A percentile compares a stretch with the other conserved stretches of the same genome.
These are phyloP conservation scores for Pteropus alecto DNA, from an alignment of 2,113 vertebrate genomes.

Conservation along the genomic window DNA sequence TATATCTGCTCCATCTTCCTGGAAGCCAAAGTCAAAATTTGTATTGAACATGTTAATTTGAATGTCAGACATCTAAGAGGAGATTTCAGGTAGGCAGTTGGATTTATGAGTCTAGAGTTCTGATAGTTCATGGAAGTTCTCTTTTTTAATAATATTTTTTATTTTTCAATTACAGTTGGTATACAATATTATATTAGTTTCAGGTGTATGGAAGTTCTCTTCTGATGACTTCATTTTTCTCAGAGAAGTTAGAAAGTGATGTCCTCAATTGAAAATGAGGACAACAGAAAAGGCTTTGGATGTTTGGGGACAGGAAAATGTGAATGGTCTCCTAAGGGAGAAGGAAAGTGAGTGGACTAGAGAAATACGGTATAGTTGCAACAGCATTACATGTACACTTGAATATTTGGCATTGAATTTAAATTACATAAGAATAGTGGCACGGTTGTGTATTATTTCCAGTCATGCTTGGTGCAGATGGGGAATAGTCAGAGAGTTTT, in stretches of 20 bases:
- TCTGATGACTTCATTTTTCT: not conserved
- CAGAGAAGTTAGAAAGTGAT: not conserved
- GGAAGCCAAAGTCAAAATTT: not conserved
- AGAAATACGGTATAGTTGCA: not conserved
- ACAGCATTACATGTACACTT: not conserved
- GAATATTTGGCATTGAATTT: constrained; percentile 11
- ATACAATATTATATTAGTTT: too few species aligned
- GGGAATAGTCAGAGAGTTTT: not conserved
- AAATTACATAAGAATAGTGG: not conserved
- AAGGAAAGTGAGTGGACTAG: not conserved
- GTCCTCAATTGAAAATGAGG: not conserved
- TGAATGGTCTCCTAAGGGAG: not conserved
- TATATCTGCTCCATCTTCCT: not conserved
- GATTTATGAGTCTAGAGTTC: not conserved
- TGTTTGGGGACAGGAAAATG: not conserved
- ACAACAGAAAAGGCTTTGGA: not conserved
- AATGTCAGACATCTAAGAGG: not conserved
- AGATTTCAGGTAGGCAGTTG: not conserved
- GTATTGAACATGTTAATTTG: not conserved
- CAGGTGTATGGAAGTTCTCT: not conserved
- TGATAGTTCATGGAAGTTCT: not conserved
- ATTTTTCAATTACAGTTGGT: too few species aligned
- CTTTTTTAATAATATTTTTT: too few species aligned
- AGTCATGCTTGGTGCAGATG: not conserved
- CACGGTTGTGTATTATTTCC: not conserved